These are phyloP conservation scores for Tipula unca DNA, from an alignment of 2,888 invertebrate species.

Conservation along the genomic window DNA sequence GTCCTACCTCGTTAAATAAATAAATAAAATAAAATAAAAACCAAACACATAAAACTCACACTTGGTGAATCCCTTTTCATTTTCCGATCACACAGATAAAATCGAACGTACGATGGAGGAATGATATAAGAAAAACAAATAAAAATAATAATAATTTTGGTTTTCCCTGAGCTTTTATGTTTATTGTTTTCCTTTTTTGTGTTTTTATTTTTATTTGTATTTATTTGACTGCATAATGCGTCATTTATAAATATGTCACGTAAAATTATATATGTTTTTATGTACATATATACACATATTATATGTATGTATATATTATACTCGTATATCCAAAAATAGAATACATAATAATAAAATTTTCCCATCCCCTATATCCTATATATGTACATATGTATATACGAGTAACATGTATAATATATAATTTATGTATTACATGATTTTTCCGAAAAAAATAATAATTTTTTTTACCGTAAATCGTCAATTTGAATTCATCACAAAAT, in stretches of 20 bases:
- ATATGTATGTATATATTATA: background rate
- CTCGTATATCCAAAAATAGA: background rate
- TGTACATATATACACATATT: background rate
- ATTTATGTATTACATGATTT: background rate
- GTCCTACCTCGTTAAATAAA: constrained; percentile 8
- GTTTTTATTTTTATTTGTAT: constrained; percentile 18
- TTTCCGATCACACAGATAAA: background rate
- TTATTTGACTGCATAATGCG: constrained; percentile 23
- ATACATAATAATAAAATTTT: background rate
- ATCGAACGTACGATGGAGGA: background rate
- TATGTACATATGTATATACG: background rate
- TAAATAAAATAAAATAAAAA: no score
- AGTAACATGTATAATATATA: no score
- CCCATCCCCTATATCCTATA: background rate
- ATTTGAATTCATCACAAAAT: background rate
- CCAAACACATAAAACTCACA: background rate
- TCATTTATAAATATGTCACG: constrained; percentile 31
- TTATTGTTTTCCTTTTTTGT: constrained; percentile 10
- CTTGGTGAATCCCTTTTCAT: background rate
- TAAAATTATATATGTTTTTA: constrained; percentile 24
- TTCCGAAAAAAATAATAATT: background rate
- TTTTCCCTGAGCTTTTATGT: constrained; percentile 15
- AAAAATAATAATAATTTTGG: background rate
- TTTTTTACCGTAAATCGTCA: background rate
- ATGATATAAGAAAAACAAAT: constrained; percentile 3